Percentiles rank a stretch among this genome's conserved stretches.
phyloP scores from a whole-genome alignment of 2,113 vertebrate genomes.

The Proterorhinus semilunaris region DNA sequence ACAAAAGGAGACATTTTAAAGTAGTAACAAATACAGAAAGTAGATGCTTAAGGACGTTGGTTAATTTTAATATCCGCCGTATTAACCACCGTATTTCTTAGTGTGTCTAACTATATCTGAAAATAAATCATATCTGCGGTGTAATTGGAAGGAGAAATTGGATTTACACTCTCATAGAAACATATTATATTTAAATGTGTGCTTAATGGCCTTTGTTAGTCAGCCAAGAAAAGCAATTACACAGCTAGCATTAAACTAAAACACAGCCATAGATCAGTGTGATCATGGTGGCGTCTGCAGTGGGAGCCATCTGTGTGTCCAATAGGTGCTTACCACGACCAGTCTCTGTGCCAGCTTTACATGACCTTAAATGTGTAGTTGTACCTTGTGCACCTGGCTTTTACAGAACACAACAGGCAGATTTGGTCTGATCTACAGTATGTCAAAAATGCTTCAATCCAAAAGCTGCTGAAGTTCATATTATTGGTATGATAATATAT shows the following conservation, averaged over 20 bases:
- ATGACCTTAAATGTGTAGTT: slow-evolving; percentile 8
- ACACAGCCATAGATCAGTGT: slow-evolving; percentile 5
- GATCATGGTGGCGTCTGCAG: slow-evolving; percentile 19
- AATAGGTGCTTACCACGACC: background rate
- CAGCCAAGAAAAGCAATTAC: slow-evolving; percentile 21
- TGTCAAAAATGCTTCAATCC: background rate
- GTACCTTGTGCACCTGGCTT: slow-evolving; percentile 14
- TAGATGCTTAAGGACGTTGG: background rate
- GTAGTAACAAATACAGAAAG: background rate
- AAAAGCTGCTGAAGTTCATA: too few species aligned
- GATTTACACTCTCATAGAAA: slow-evolving; percentile 3
- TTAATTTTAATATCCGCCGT: background rate
- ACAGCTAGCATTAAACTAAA: slow-evolving; percentile 20
- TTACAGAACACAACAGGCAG: background rate
- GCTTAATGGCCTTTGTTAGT: slow-evolving; percentile 8
- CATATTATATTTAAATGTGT: slow-evolving; percentile 4
- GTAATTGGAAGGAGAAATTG: slow-evolving; percentile 7
- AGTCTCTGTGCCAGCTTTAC: slow-evolving; percentile 2
- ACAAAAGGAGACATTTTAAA: background rate
- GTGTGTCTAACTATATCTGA: background rate
- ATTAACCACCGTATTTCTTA: background rate
- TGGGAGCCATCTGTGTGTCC: slow-evolving; percentile 22
- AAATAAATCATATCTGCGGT: slow-evolving; percentile 10
- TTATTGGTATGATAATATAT: too few species aligned
- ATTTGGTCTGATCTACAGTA: background rate